These are phyloP conservation scores for Euleptes europaea DNA, from an alignment of 2,113 vertebrate genomes.

Conservation along the genomic window DNA sequence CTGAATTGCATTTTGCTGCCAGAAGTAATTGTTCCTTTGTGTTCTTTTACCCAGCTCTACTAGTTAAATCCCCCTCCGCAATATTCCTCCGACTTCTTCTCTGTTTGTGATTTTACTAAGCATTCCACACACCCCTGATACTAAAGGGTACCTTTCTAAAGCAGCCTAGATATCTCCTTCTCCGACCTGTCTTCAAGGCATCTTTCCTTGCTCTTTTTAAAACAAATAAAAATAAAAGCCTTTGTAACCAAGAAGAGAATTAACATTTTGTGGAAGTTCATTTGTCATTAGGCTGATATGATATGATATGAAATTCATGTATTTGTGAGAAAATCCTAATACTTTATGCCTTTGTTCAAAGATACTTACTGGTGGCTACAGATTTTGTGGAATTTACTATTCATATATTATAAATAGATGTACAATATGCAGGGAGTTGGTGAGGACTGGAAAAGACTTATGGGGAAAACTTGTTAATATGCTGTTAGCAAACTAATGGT, in stretches of 20 bases:
- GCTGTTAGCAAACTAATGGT: conserved; percentile 2
- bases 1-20: not conserved
- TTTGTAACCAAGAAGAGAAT: conserved; percentile 64
- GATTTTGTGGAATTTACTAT: conserved; percentile 35
- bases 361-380: conserved; percentile 17
- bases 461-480: conserved; percentile 12
- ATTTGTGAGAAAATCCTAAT: conserved; percentile 1
- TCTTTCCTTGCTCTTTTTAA: conserved; percentile 49
- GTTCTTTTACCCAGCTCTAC: not conserved
- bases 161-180: not conserved
- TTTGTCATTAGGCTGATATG: conserved; percentile 58
- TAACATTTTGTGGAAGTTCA: conserved; percentile 48
- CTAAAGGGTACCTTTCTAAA: not conserved
- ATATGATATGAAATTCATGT: too few species aligned
- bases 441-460: not conserved
- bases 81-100: too few species aligned
- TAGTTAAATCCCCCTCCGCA: not conserved
- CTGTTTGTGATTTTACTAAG: conserved; percentile 9
- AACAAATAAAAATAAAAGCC: conserved; percentile 48
- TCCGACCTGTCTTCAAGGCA: not conserved
- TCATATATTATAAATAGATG: too few species aligned
- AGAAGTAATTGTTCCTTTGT: not conserved
- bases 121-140: not conserved
- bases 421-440: not conserved
- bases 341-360: conserved; percentile 36